Percentiles rank a stretch among this genome's conserved stretches.
phyloP scores from a whole-genome alignment of 2,113 vertebrate genomes.

The Dicrurus megarhynchus region DNA sequence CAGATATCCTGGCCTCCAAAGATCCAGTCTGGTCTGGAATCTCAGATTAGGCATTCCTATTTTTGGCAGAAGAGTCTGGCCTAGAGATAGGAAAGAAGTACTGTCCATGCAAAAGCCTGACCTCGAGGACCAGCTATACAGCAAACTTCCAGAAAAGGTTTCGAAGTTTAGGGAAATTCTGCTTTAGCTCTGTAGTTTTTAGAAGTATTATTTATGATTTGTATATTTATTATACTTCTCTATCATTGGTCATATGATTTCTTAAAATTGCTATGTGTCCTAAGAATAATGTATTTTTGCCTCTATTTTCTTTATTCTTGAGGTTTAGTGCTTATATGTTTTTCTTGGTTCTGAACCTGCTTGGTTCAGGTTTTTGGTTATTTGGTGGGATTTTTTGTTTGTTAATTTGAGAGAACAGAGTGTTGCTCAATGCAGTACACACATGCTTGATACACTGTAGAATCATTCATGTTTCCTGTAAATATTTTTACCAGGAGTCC shows the following conservation, averaged over 20 bases:
- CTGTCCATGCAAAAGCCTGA: neutral
- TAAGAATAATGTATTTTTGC: neutral
- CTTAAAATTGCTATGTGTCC: neutral
- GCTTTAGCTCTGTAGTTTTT: neutral
- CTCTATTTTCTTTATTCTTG: neutral
- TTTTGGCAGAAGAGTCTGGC: neutral
- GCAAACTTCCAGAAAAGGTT: neutral
- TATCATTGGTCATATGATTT: neutral
- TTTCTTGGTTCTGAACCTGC: neutral
- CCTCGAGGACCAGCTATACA: neutral
- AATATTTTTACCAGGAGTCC: neutral
- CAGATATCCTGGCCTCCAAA: neutral
- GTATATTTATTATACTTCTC: neutral
- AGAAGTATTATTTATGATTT: neutral
- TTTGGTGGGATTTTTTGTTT: neutral
- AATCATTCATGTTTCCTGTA: neutral
- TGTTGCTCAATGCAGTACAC: neutral
- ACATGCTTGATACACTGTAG: neutral
- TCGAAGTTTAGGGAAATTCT: neutral
- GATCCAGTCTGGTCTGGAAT: neutral
- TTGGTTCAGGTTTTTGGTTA: neutral
- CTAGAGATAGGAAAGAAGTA: neutral
- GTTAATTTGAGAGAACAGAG: neutral
- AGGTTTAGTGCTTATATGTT: rapidly evolving
- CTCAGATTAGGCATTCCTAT: neutral